These are phyloP conservation scores for Agriopis aurantiaria DNA, from an alignment of 2,888 invertebrate species.

Conservation along the genomic window DNA sequence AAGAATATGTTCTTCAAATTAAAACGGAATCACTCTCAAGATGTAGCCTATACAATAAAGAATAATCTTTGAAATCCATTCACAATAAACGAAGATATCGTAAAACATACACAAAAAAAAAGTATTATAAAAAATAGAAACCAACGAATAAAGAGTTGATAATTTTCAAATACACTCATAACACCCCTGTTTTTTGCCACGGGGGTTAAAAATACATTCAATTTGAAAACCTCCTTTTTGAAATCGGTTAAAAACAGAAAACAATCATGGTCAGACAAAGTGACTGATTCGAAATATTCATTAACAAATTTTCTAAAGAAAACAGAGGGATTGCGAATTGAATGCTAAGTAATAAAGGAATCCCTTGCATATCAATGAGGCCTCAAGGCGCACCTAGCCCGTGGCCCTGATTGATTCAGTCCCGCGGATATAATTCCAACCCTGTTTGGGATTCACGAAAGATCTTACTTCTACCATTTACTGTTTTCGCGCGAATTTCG, in stretches of 20 bases:
- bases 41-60: no score
- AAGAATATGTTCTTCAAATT: no score
- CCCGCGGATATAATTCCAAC: constrained; percentile 70
- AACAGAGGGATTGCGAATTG: constrained; percentile 68
- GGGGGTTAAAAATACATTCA: no score
- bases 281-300: constrained; percentile 48
- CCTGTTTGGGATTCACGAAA: constrained; percentile 70
- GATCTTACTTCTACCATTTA: constrained; percentile 62
- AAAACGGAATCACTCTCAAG: no score
- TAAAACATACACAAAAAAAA: no score
- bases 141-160: no score
- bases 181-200: no score
- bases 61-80: no score
- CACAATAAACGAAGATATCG: no score
- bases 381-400: constrained; percentile 63
- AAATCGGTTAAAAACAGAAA: background rate
- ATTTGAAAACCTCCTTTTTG: no score
- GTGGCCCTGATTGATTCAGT: constrained; percentile 69
- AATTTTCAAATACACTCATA: no score
- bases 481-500: constrained; percentile 63
- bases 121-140: no score
- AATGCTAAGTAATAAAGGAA: constrained; percentile 77
- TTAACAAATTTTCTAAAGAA: constrained; percentile 62
- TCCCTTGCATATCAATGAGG: constrained; percentile 79
- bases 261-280: constrained; percentile 22